Conservation (phyloP, 2,113 vertebrate species). For the Capreolus pygargus region DNA sequence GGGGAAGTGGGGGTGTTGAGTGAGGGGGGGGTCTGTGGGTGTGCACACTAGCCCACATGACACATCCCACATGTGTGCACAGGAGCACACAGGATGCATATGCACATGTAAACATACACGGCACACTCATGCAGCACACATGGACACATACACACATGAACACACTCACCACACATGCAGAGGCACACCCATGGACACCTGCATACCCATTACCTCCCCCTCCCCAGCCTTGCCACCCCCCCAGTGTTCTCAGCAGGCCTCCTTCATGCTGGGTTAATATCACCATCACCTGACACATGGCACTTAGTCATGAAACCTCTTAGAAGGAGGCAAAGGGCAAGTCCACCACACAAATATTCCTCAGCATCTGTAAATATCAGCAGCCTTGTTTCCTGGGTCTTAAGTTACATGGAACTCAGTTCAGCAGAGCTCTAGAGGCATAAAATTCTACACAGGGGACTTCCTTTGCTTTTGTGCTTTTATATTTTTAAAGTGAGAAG, state of each 20-base stretch:
- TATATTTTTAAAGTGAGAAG: not conserved
- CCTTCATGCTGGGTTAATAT: not conserved
- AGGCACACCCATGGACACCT: not conserved
- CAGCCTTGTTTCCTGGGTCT: not conserved
- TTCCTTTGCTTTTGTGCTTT: not conserved
- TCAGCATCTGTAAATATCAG: not conserved
- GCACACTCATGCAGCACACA: not conserved
- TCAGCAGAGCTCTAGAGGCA: not conserved
- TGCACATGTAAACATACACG: not conserved
- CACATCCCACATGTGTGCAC: not conserved
- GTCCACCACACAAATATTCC: not conserved
- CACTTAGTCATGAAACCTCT: not conserved
- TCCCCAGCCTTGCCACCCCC: not conserved
- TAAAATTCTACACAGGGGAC: not conserved
- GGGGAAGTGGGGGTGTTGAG: not conserved
- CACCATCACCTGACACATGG: not conserved
- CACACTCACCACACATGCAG: accelerated
- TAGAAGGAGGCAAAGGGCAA: not conserved
- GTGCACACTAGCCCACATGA: not conserved
- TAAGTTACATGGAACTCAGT: not conserved
- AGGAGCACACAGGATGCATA: not conserved
- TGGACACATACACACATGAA: not conserved
- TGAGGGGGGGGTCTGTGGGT: not conserved
- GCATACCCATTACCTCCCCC: not conserved
- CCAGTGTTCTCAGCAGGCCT: not conserved